Conservation (phyloP, 2,797 vertebrate species). For the Coreius guichenoti region DNA sequence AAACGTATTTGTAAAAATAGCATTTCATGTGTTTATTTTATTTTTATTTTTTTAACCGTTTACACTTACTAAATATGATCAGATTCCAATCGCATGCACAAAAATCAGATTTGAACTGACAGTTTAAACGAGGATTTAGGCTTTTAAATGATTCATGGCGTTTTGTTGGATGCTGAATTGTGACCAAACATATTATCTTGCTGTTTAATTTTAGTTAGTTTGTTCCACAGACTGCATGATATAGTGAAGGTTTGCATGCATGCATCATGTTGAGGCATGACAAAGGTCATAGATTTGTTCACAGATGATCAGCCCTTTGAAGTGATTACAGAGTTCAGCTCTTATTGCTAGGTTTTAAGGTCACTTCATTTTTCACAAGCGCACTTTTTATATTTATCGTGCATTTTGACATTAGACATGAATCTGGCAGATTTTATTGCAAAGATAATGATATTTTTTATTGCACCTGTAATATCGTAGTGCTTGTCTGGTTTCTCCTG, state of each 20-base stretch:
- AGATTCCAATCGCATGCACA: not conserved
- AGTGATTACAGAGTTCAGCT: not conserved
- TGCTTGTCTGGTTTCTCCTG: not conserved
- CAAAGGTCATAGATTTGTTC: conserved; percentile 11
- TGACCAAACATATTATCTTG: not conserved
- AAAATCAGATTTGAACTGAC: not conserved
- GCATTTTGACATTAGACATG: not conserved
- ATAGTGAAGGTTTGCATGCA: not conserved
- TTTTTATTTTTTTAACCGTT: not conserved
- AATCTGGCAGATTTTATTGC: not conserved
- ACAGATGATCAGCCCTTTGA: not conserved
- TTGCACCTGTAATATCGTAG: not conserved
- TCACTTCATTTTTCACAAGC: conserved; percentile 17
- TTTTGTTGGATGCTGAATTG: not conserved
- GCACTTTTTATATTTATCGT: not conserved
- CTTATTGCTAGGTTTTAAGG: not conserved
- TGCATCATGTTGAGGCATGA: not conserved
- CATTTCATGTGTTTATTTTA: not conserved
- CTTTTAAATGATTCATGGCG: not conserved
- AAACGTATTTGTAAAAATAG: not conserved
- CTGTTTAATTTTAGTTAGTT: too few relatives aligned
- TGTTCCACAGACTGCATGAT: not conserved
- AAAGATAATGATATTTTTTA: not conserved
- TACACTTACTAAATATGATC: not conserved
- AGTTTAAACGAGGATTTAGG: not conserved